Evolutionary conservation across 2,888 invertebrate species (phyloP), one percentile per base, ranked within the genome.

Genomic region (Maniola hyperantus): DNA sequence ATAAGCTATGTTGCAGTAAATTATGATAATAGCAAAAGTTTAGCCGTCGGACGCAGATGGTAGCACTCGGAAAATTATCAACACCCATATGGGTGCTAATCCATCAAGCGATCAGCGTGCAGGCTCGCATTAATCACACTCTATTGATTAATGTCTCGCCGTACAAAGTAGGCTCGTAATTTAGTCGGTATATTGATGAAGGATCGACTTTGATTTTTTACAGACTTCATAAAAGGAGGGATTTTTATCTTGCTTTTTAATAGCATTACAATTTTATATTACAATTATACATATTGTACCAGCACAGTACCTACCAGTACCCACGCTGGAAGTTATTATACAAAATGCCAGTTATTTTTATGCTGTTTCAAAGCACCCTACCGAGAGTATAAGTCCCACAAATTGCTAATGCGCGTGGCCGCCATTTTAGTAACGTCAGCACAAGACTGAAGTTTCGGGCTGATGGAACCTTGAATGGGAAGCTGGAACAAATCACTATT

Each of bases 111-210:
- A 88, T 89, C 85, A 84, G 78, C 81, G 79, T 77, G 84, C 82
- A 77, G 74, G 80, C 83, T 81, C 77, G 79, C 90, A 92, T 92
- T 90, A 91, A 92, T 92, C 91, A 92, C 87, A 82, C 85, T 81
- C 80, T 85, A 91, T 91, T 91, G 91, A 91, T 92, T 91, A 90
- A 91, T 90, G 88, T 88, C 87, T 90, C 86, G 78, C 82, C 83
- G 76, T 81, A 84, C 83, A 87, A 89, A 89, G 84, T 89, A 85
- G 84, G 66, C 67, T 64, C 70, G 69, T 76, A 75, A 72, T 69
- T 68, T 70, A 65, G 60, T 60, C 44, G 18, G 48, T 51, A 64
- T 48, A 64, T 34, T 63, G 67, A 68, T 64, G 66, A 62, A 60
- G 63, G 44, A 42, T 46, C 50, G 59, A 53, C 42, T 64, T 69